Evolutionary conservation across 2,888 invertebrate species (phyloP).

Genomic region (Eristalis pertinax): DNA sequence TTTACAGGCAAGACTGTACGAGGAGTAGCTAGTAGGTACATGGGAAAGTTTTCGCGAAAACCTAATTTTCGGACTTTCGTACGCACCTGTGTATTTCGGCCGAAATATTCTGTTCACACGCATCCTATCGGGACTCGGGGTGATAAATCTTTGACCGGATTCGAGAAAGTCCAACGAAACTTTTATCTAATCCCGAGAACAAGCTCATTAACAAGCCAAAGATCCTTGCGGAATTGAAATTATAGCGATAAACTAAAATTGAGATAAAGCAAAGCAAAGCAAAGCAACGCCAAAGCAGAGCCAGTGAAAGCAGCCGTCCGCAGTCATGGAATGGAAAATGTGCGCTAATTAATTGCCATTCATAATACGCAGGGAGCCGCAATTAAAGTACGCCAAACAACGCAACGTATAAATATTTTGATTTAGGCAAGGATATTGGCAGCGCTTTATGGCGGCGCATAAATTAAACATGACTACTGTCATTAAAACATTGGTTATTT

Average conservation of each 20-base stretch:
- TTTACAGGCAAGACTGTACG: slow-evolving; percentile 9
- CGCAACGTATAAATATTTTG: slow-evolving; percentile 64
- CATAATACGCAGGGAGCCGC: slow-evolving; percentile 45
- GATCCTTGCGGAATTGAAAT: slow-evolving; percentile 54
- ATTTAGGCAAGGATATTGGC: slow-evolving; percentile 45
- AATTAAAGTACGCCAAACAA: slow-evolving; percentile 63
- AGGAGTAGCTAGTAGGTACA: neutral
- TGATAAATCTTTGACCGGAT: slow-evolving; percentile 59
- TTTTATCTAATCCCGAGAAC: slow-evolving; percentile 63
- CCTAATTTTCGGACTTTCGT: neutral
- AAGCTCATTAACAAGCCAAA: slow-evolving; percentile 61
- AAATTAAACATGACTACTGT: slow-evolving; percentile 57
- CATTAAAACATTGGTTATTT: slow-evolving; percentile 36
- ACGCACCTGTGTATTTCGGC: slow-evolving; percentile 35
- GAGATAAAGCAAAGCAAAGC: neutral
- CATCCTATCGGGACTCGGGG: slow-evolving; percentile 59
- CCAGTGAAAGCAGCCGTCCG: neutral
- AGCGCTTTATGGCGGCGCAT: slow-evolving; percentile 42
- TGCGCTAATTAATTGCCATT: slow-evolving; percentile 59
- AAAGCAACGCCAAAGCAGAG: neutral
- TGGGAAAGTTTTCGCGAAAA: slow-evolving; percentile 49
- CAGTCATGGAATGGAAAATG: slow-evolving; percentile 24
- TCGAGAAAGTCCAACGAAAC: neutral
- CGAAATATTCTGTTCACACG: slow-evolving; percentile 36
- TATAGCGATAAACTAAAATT: slow-evolving; percentile 31